Percentiles rank a stretch among this genome's conserved stretches.
Evolutionary conservation across 1,140 invertebrate genomes (phyloP).

Genomic region (Cardiocondyla obscurior): DNA sequence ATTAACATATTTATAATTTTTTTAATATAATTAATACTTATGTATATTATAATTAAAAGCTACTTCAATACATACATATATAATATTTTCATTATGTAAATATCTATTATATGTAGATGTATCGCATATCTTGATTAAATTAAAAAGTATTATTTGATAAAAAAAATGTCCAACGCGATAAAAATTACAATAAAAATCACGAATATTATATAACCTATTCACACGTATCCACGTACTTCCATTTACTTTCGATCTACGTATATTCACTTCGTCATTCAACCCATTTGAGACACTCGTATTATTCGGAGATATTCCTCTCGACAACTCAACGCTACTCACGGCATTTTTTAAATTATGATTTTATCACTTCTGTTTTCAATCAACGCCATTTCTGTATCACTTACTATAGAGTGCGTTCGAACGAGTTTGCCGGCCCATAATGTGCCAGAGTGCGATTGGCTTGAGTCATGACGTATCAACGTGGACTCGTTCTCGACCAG

Average conservation of each 20-base stretch:
- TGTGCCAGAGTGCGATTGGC: too few relatives aligned
- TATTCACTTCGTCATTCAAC: conserved; percentile 11
- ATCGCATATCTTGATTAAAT: too few relatives aligned
- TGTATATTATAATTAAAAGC: too few relatives aligned
- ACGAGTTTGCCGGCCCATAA: too few relatives aligned
- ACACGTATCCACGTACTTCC: neutral
- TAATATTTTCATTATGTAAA: neutral
- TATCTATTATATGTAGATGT: neutral
- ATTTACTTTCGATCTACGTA: neutral
- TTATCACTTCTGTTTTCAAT: neutral
- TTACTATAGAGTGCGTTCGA: too few relatives aligned
- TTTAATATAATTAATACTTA: neutral
- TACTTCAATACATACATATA: neutral
- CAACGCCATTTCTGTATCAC: neutral
- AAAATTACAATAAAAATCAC: neutral
- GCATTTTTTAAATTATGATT: neutral
- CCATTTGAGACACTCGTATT: neutral
- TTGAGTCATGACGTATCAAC: too few relatives aligned
- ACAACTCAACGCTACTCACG: neutral
- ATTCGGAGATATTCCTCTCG: neutral
- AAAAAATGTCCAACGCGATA: neutral
- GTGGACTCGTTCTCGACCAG: too few relatives aligned
- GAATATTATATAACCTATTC: conserved; percentile 38
- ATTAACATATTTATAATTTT: neutral
- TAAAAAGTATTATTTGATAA: too few relatives aligned